Conservation (phyloP, 1,140 invertebrate genomes). For the Acromyrmex echinatior region DNA sequence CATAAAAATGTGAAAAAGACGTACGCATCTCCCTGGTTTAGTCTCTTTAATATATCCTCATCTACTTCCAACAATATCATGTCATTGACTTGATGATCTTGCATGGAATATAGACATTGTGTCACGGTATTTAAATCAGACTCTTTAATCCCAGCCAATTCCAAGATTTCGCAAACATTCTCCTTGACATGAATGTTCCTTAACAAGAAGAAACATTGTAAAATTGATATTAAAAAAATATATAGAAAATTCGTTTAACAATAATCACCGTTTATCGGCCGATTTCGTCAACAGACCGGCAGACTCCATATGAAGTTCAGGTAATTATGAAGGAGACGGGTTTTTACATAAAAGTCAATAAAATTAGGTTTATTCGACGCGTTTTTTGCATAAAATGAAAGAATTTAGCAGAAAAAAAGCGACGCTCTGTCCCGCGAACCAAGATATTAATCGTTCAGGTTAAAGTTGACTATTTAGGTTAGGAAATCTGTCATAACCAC, state of each 20-base stretch:
- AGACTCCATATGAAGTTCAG: conserved; percentile 1
- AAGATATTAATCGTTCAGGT: too few species aligned
- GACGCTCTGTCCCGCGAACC: too few species aligned
- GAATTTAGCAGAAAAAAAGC: too few species aligned
- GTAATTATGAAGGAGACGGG: too few species aligned
- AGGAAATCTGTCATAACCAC: too few species aligned
- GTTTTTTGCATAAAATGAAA: too few species aligned
- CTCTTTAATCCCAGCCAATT: conserved; percentile 90
- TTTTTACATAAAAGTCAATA: too few species aligned
- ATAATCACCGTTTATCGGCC: not conserved
- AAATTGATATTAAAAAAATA: not conserved
- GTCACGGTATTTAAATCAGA: conserved; percentile 89
- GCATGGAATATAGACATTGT: conserved; percentile 89
- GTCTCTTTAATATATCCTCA: conserved; percentile 88
- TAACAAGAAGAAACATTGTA: not conserved
- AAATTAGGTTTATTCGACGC: too few species aligned
- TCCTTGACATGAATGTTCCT: conserved; percentile 74
- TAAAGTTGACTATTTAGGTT: too few species aligned
- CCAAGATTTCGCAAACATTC: conserved; percentile 89
- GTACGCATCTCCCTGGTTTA: conserved; percentile 88
- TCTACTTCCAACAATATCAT: conserved; percentile 91
- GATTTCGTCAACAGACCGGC: not conserved
- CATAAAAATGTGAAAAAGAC: conserved; percentile 17
- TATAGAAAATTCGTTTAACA: not conserved
- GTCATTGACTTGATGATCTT: conserved; percentile 83